phyloP scores from a whole-genome alignment of 2,113 vertebrate species.

The Elaphurus davidianus region DNA sequence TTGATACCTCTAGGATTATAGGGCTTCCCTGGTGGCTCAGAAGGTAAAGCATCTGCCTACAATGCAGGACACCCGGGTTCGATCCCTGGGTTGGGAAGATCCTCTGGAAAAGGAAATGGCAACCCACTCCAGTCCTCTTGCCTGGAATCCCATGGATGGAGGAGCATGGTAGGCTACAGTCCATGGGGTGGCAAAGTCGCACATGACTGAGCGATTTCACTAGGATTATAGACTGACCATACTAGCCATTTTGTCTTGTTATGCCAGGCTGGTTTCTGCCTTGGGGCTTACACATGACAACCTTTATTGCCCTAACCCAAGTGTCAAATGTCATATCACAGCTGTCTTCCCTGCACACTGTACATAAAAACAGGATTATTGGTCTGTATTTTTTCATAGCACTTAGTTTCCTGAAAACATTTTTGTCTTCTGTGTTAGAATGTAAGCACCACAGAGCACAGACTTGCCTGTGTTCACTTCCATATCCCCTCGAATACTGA shows the following conservation, averaged over 20 bases:
- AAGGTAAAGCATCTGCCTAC: no score
- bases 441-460: background rate
- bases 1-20: background rate
- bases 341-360: background rate
- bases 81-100: no score
- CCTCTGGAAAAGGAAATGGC: no score
- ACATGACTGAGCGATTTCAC: no score
- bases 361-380: background rate
- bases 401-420: background rate
- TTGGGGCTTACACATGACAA: background rate
- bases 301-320: background rate
- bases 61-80: no score
- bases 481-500: rapidly evolving
- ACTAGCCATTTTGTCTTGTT: background rate
- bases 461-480: background rate
- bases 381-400: background rate
- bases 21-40: no score
- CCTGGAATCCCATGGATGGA: no score
- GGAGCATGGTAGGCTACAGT: no score
- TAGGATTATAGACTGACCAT: background rate
- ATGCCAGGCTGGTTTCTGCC: background rate
- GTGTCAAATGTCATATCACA: background rate
- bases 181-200: no score
- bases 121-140: no score
- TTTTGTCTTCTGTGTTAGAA: background rate